Base-by-base conservation (phyloP, 2,113 vertebrate species). In the Anolis carolinensis region DNA sequence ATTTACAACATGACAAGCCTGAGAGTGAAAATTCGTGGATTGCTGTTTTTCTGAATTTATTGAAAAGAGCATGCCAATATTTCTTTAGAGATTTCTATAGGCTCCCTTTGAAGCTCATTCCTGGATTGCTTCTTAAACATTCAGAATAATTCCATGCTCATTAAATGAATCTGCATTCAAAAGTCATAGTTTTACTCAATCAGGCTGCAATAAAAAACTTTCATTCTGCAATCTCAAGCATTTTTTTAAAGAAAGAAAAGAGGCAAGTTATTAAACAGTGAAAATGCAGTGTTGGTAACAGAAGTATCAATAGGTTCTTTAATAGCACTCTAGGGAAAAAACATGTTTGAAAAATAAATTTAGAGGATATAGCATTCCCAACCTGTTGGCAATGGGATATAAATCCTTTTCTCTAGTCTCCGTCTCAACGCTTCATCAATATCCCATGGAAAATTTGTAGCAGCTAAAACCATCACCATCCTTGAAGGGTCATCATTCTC, bases 391-490 rank as follows among this genome's bases (percentile, higher is more conserved):
- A 97, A 94, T 85, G 97, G 95, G 86, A 97, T 97, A 90, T 97
- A 97, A 88, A 97, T 97, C 79, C 97, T 96, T 90, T 97, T 97
- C 81, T 97, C 97, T 81, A 97, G 92, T 86, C 97, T 96, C 79
- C 97, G 95, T 55, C 97, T 86, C 85, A 97, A 93, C 89, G 97
- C 97, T 93, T 97, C 97, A 18, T 97, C 97, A 0, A 97, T 97
- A 91, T 97, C 97, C 97, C 97, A 97, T 0, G 97, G 97, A 91
- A 97, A 97, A 93, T 97, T 97, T 72, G 97, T 97, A 72, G 97
- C 97, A 68, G 96, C 97, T 92, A 97, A 89, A 25, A 97, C 97
- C 96, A 97, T 97, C 74, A 97, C 97, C 97, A 97, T 97, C 91
- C 96, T 97, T 81, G 95, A 97, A 87, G 97, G 97, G 83, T 97